These are phyloP conservation scores for Plutella xylostella DNA, from an alignment of 2,888 invertebrate species.

Conservation along the genomic window DNA sequence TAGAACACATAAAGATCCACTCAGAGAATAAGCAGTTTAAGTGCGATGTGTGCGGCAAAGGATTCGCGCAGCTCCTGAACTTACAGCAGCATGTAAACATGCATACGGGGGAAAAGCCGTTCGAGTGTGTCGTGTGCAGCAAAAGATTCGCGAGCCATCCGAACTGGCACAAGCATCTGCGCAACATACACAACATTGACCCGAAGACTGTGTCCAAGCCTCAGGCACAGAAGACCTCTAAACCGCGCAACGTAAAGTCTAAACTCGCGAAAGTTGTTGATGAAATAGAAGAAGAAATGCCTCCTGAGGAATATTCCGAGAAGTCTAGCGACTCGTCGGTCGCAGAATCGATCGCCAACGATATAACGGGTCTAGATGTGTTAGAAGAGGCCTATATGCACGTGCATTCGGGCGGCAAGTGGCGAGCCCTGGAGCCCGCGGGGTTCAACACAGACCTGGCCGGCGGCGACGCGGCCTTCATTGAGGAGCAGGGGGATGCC, in stretches of 20 bases:
- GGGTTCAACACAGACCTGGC: too few species aligned
- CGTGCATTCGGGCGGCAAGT: constrained; percentile 6
- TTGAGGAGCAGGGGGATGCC: too few species aligned
- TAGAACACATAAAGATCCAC: constrained; percentile 42
- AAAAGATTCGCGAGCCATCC: constrained; percentile 67
- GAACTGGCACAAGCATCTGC: constrained; percentile 70
- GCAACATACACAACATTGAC: constrained; percentile 35
- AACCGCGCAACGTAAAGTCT: not conserved
- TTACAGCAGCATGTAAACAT: constrained; percentile 67
- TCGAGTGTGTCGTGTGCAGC: constrained; percentile 65
- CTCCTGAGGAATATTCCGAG: not conserved
- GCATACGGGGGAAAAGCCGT: constrained; percentile 67
- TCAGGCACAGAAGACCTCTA: not conserved
- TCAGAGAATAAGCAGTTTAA: constrained; percentile 50
- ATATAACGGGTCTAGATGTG: not conserved
- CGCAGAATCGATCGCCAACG: not conserved
- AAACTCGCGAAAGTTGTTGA: not conserved
- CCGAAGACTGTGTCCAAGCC: constrained; percentile 21
- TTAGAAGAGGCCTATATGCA: constrained; percentile 6
- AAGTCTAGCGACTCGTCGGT: not conserved
- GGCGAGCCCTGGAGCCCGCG: too few species aligned
- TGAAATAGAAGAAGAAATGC: not conserved
- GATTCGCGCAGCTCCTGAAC: constrained; percentile 31
- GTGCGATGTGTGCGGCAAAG: constrained; percentile 67
- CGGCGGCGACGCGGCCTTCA: too few species aligned